A percentile compares a stretch with the other conserved stretches of the same genome.
phyloP scores from a whole-genome alignment of 2,888 invertebrate genomes.

The Hipparchia semele region DNA sequence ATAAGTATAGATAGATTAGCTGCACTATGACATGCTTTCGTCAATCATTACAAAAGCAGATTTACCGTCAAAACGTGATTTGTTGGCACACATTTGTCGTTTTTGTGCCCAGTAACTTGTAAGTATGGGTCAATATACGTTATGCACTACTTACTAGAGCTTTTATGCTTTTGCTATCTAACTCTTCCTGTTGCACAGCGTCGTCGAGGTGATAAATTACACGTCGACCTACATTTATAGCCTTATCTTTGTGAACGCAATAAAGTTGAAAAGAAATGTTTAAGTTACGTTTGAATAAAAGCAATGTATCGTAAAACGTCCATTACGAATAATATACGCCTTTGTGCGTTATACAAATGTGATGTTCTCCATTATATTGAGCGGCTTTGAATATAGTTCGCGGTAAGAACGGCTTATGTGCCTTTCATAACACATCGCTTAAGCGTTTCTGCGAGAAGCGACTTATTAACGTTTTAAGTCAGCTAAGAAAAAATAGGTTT shows the following conservation, averaged over 20 bases:
- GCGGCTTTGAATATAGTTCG: neutral
- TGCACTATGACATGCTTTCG: constrained; percentile 51
- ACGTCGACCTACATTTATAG: constrained; percentile 40
- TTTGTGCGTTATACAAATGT: neutral
- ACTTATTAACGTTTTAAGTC: no score
- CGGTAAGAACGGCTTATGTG: neutral
- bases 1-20: constrained; percentile 38
- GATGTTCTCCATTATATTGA: neutral
- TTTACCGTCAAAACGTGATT: constrained; percentile 67
- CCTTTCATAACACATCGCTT: no score
- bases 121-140: constrained; percentile 25
- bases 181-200: constrained; percentile 40
- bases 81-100: constrained; percentile 63
- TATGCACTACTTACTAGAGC: constrained; percentile 34
- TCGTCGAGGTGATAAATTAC: constrained; percentile 40
- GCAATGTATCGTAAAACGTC: constrained; percentile 15
- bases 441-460: no score
- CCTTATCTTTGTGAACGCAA: constrained; percentile 41
- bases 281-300: constrained; percentile 19
- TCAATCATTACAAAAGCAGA: constrained; percentile 13
- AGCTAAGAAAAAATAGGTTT: no score
- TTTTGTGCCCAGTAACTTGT: constrained; percentile 16
- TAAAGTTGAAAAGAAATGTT: constrained; percentile 38
- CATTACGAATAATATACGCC: constrained; percentile 1
- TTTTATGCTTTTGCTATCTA: constrained; percentile 41